These are phyloP conservation scores for Netelia virgata DNA, from an alignment of 2,888 invertebrate species.

Conservation along the genomic window DNA sequence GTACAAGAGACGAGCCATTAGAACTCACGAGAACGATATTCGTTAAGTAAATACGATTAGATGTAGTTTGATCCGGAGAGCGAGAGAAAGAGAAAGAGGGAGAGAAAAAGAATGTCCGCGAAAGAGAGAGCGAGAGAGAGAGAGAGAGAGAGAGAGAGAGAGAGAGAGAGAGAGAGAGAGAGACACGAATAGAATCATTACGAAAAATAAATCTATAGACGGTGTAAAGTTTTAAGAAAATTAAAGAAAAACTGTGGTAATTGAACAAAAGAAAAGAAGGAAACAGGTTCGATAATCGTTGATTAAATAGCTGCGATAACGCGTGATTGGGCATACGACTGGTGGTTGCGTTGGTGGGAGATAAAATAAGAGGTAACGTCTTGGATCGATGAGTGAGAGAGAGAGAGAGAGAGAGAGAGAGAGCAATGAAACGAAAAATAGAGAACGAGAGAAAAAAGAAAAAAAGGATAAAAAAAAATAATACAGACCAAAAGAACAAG, in stretches of 20 bases:
- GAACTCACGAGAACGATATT: slow-evolving; percentile 28
- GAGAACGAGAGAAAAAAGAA: slow-evolving; percentile 62
- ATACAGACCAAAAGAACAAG: not conserved
- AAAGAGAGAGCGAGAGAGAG: slow-evolving; percentile 5
- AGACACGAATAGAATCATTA: slow-evolving; percentile 14
- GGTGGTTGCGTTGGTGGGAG: slow-evolving; percentile 59
- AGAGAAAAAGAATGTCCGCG: slow-evolving; percentile 6
- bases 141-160: not conserved
- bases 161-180: slow-evolving; percentile 19
- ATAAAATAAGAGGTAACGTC: slow-evolving; percentile 30
- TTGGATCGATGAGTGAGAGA: not conserved
- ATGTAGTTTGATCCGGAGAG: slow-evolving; percentile 44
- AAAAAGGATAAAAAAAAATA: slow-evolving; percentile 27
- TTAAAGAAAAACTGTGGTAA: slow-evolving; percentile 1
- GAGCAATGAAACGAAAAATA: slow-evolving; percentile 54
- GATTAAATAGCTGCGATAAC: slow-evolving; percentile 27
- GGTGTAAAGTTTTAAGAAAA: slow-evolving; percentile 35
- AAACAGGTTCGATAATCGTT: not conserved
- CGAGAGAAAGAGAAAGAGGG: slow-evolving; percentile 4
- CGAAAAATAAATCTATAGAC: slow-evolving; percentile 50
- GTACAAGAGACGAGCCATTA: not conserved
- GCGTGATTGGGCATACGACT: slow-evolving; percentile 70
- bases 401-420: slow-evolving; percentile 14
- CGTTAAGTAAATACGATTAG: slow-evolving; percentile 3
- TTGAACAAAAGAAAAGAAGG: not conserved